These are phyloP conservation scores for Coryphaenoides rupestris DNA, from an alignment of 2,113 vertebrate genomes.

Conservation along the genomic window DNA sequence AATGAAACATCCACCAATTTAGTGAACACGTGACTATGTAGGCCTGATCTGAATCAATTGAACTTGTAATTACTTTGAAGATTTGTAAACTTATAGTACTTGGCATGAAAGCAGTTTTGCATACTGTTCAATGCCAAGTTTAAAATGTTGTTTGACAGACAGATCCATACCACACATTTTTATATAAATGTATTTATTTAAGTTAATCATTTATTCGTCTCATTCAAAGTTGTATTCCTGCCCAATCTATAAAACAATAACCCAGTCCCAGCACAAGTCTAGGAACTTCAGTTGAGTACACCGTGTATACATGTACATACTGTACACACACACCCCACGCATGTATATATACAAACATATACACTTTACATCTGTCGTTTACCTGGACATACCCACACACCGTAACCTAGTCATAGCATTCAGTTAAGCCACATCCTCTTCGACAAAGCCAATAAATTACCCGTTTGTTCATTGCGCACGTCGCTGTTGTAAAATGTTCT, in stretches of 20 bases:
- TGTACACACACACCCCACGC: constrained; percentile 72
- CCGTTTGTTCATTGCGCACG: constrained; percentile 15
- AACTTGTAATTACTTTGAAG: too few species aligned
- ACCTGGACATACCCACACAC: constrained; percentile 24
- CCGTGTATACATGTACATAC: constrained; percentile 74
- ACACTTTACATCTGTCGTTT: constrained; percentile 65
- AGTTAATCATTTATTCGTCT: constrained; percentile 70
- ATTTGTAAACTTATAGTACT: too few species aligned
- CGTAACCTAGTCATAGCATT: constrained; percentile 15
- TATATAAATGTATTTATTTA: constrained; percentile 81
- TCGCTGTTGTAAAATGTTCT: background rate
- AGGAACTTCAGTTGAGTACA: constrained; percentile 66
- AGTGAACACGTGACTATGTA: too few species aligned
- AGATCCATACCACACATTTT: constrained; percentile 17
- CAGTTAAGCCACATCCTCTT: constrained; percentile 32
- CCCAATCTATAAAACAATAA: constrained; percentile 92
- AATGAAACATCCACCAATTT: too few species aligned
- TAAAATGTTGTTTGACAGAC: background rate
- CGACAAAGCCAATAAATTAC: constrained; percentile 25
- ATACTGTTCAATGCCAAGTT: background rate
- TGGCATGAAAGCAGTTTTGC: too few species aligned
- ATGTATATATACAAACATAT: constrained; percentile 75
- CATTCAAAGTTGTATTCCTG: constrained; percentile 74
- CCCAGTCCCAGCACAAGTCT: constrained; percentile 83
- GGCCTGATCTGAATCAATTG: too few species aligned